Evolutionary conservation across 2,888 invertebrate species (phyloP), one percentile per base, ranked within the genome.

Genomic region (Melangyna quadrimaculata): DNA sequence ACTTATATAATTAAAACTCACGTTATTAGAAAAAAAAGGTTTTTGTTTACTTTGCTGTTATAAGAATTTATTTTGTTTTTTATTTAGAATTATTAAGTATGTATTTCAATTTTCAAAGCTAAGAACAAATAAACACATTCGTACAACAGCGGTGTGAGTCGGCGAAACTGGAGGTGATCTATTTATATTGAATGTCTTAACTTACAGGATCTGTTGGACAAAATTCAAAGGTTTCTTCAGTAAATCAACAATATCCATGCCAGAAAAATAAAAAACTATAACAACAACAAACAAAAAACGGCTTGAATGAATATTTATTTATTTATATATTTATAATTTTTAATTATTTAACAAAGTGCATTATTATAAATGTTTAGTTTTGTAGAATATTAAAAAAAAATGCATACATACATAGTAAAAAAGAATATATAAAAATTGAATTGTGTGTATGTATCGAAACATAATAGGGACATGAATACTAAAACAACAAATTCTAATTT

Each of bases 401-500:
- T 40, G n/a, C 3, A 70, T 40, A 75, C 19, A 53, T 35, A 70
- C 43, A 84, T 48, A 72, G 19, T n/a, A n/a, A 78, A 22, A 10
- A 7, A 69, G 61, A 57, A 22, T 22, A 65, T 14, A 59, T 40
- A 35, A 40, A 40, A 17, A 43, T 35, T 65, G 12, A 48, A 55
- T 29, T 48, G 14, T 40, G 14, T 40, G 63, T 55, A 78, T 72
- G 70, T 79, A 79, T 82, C 48, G 51, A 79, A 87, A 79, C 59
- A 67, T 73, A 65, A 65, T 65, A 87, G 75, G 77, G 72, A 87
- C 87, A 78, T 69, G 69, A 87, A 72, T 69, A 88, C 45, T 65
- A 65, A 88, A 88, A n/a, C n/a, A n/a, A n/a, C n/a, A n/a, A 87
- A 88, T 88, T 79, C 78, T 71, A 59, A 81, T 67, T 67, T 19